phyloP scores from a whole-genome alignment of 1,140 invertebrate genomes.

The Brachionus koreanus region DNA sequence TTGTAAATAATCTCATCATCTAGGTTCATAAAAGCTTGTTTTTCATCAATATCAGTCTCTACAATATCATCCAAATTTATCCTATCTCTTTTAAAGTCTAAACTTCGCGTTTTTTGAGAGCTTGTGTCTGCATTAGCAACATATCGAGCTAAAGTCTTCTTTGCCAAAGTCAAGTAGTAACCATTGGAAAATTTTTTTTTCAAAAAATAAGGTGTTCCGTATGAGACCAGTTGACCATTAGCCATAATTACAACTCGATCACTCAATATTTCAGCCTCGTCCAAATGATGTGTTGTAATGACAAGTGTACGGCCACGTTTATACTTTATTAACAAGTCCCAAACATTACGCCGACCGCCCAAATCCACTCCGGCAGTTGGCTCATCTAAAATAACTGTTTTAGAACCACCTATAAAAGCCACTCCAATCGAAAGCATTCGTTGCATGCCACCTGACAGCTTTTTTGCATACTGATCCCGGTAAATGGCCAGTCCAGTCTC shows the following conservation, averaged over 20 bases:
- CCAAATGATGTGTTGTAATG: slow-evolving; percentile 61
- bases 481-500: neutral
- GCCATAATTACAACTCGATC: slow-evolving; percentile 60
- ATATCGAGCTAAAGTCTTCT: neutral
- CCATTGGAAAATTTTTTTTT: slow-evolving; percentile 59
- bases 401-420: slow-evolving; percentile 60
- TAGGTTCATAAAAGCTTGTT: neutral
- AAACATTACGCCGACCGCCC: slow-evolving; percentile 63
- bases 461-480: slow-evolving; percentile 58
- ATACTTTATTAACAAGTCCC: slow-evolving; percentile 62
- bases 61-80: neutral
- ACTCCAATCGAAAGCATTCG: slow-evolving; percentile 60
- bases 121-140: neutral
- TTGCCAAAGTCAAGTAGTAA: slow-evolving; percentile 51
- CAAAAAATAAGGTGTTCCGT: slow-evolving; percentile 52
- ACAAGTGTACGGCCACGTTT: slow-evolving; percentile 57
- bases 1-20: neutral
- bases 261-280: slow-evolving; percentile 61
- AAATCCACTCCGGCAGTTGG: slow-evolving; percentile 62
- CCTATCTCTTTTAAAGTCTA: neutral
- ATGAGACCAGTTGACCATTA: slow-evolving; percentile 49
- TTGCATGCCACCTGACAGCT: slow-evolving; percentile 61
- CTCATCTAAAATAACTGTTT: slow-evolving; percentile 59
- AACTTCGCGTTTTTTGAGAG: neutral
- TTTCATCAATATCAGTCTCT: neutral